Conservation (phyloP, 2,888 invertebrate genomes). For the Epinotia ramella region DNA sequence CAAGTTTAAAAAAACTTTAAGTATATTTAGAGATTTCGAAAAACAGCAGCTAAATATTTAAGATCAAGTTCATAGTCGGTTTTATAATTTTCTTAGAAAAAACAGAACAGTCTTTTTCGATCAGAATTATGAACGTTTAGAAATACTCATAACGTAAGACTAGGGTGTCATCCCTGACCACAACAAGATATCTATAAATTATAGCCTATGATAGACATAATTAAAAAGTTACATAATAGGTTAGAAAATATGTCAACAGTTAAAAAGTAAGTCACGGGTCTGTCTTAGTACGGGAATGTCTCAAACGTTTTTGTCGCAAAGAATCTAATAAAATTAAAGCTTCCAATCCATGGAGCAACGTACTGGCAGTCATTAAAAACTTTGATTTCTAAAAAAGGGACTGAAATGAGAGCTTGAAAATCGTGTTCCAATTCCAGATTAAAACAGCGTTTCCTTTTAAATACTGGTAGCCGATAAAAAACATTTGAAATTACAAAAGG, state of each 20-base stretch:
- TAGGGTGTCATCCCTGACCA: slow-evolving; percentile 62
- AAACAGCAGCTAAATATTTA: slow-evolving; percentile 24
- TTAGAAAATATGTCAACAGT: slow-evolving; percentile 54
- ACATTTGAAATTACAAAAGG: not conserved
- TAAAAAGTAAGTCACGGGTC: slow-evolving; percentile 47
- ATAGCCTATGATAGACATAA: slow-evolving; percentile 51
- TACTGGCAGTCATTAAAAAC: slow-evolving; percentile 44
- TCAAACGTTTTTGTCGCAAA: slow-evolving; percentile 43
- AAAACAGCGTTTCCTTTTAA: slow-evolving; percentile 26
- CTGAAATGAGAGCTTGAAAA: slow-evolving; percentile 45
- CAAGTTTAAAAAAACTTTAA: slow-evolving; percentile 43
- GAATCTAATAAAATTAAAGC: slow-evolving; percentile 47
- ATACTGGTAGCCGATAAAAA: slow-evolving; percentile 5
- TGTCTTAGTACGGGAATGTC: slow-evolving; percentile 52
- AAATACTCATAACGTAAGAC: slow-evolving; percentile 66
- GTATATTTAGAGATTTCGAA: slow-evolving; percentile 29
- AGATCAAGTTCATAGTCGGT: slow-evolving; percentile 50
- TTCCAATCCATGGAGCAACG: slow-evolving; percentile 44
- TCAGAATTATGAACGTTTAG: slow-evolving; percentile 54
- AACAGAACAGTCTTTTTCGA: slow-evolving; percentile 74
- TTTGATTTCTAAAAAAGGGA: slow-evolving; percentile 61
- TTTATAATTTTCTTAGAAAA: slow-evolving; percentile 57
- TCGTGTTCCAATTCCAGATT: slow-evolving; percentile 48
- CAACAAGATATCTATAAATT: slow-evolving; percentile 57
- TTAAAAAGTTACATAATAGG: slow-evolving; percentile 64